phyloP scores from a whole-genome alignment of 2,113 vertebrate species.

The Myiopsitta monachus region DNA sequence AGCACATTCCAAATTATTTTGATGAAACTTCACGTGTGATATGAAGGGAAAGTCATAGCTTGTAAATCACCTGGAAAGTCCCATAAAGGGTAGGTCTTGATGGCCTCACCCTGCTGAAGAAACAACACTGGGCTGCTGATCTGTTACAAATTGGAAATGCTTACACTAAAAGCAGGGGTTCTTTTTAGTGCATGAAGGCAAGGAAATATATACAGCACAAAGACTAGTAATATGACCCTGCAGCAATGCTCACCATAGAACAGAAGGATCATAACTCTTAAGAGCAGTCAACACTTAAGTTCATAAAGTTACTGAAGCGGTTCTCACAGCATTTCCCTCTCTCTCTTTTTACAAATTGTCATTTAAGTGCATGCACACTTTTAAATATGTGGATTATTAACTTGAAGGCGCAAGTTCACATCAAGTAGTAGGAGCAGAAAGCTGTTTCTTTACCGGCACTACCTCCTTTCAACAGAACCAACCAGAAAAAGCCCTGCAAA shows the following conservation, averaged over 20 bases:
- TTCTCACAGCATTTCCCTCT: not conserved
- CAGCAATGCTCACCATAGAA: constrained; percentile 24
- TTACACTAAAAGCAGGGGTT: not conserved
- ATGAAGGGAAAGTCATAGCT: not conserved
- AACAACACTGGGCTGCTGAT: constrained; percentile 28
- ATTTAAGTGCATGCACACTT: not conserved
- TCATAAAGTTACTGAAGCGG: constrained; percentile 1
- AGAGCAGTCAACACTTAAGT: constrained; percentile 36
- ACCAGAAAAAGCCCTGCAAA: not conserved
- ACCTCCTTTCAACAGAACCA: not conserved
- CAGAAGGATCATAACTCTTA: constrained; percentile 8
- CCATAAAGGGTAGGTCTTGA: not conserved
- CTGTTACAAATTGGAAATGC: constrained; percentile 27
- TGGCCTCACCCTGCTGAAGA: constrained; percentile 24
- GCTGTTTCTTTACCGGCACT: not conserved
- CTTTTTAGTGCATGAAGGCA: constrained; percentile 7
- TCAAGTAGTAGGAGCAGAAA: not conserved
- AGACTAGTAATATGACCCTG: constrained; percentile 6
- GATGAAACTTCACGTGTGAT: constrained; percentile 24
- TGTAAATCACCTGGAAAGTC: not conserved
- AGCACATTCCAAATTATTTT: constrained; percentile 27
- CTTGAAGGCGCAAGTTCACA: not conserved
- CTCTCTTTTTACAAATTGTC: not conserved
- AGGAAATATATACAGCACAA: constrained; percentile 26
- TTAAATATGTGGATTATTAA: not conserved